phyloP scores from a whole-genome alignment of 1,140 invertebrate species.

The Drosophila insularis region DNA sequence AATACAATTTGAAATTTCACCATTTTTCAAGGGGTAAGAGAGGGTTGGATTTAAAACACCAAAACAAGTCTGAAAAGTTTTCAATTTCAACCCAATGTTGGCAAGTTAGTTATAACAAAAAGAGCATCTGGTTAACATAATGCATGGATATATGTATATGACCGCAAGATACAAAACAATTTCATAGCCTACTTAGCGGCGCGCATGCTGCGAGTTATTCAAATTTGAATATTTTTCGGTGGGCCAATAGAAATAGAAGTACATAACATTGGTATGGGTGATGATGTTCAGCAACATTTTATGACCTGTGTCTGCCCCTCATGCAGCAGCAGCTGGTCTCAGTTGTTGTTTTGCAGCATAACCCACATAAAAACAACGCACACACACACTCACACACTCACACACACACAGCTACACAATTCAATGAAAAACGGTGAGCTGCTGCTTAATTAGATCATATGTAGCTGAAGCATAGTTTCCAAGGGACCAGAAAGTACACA shows the following conservation, averaged over 20 bases:
- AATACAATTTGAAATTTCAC: too few relatives aligned
- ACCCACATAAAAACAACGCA: neutral
- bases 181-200: constrained; percentile 71
- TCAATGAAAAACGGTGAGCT: neutral
- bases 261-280: neutral
- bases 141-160: neutral
- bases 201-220: constrained; percentile 69
- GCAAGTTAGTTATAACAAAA: too few relatives aligned
- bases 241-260: neutral
- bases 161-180: constrained; percentile 26
- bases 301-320: neutral
- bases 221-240: constrained; percentile 60
- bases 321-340: constrained; percentile 1
- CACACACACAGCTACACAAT: neutral
- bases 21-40: too few relatives aligned
- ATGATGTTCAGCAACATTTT: constrained; percentile 25
- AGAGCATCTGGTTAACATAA: neutral
- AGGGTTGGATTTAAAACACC: too few relatives aligned
- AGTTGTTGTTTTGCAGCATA: constrained; percentile 3
- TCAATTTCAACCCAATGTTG: too few relatives aligned
- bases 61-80: too few relatives aligned
- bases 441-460: constrained; percentile 7
- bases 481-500: constrained; percentile 3
- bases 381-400: neutral
- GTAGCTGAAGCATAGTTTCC: constrained; percentile 9